Evolutionary conservation across 2,797 vertebrate genomes (phyloP).

Genomic region (Myotis myotis): DNA sequence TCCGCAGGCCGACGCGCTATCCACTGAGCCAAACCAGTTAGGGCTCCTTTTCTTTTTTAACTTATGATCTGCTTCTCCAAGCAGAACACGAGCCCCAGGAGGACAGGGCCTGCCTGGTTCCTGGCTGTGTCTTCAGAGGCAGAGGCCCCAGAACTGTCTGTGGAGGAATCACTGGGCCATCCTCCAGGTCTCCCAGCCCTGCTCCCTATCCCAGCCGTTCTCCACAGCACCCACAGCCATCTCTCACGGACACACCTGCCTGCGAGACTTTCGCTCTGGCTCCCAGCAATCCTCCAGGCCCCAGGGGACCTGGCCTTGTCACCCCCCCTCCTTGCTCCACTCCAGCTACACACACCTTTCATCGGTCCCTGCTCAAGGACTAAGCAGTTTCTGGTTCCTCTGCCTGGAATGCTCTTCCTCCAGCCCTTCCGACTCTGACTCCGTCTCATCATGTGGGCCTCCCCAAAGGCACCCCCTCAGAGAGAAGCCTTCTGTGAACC

Average conservation of each 20-base stretch:
- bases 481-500: not conserved
- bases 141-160: not conserved
- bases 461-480: not conserved
- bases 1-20: too few relatives aligned
- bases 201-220: not conserved
- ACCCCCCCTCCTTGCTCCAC: not conserved
- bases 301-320: not conserved
- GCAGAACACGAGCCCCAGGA: not conserved
- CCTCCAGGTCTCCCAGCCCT: not conserved
- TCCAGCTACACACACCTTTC: not conserved
- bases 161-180: not conserved
- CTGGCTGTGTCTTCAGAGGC: not conserved
- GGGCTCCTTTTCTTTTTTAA: too few relatives aligned
- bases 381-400: not conserved
- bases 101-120: not conserved
- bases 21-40: too few relatives aligned
- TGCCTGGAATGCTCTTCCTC: not conserved
- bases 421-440: not conserved
- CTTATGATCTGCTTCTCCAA: not conserved
- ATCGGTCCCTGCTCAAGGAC: not conserved
- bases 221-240: not conserved
- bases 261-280: not conserved
- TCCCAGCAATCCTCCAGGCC: not conserved
- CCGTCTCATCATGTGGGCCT: not conserved
- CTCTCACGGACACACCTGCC: not conserved